Percentiles rank a stretch among this genome's conserved stretches.
phyloP scores from a whole-genome alignment of 2,113 vertebrate species.

The Strix uralensis region DNA sequence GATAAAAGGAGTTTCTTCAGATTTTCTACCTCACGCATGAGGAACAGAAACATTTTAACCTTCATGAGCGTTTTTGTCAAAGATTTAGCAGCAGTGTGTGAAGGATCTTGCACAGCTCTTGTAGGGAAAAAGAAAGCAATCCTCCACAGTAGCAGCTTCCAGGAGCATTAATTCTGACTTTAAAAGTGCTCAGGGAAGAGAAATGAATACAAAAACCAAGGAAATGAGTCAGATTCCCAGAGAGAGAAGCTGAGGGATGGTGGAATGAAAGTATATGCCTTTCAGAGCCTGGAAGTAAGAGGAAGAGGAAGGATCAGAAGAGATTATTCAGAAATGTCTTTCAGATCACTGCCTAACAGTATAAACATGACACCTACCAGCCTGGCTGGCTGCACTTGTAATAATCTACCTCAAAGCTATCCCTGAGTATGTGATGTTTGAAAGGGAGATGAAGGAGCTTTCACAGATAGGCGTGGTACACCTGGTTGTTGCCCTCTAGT shows the following conservation, averaged over 20 bases:
- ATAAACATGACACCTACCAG: neutral
- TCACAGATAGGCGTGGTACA: neutral
- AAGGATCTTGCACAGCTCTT: neutral
- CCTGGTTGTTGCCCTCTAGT: neutral
- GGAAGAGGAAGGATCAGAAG: neutral
- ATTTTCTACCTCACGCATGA: neutral
- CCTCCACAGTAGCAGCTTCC: neutral
- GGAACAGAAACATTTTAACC: neutral
- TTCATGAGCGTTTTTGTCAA: neutral
- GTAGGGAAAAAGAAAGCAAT: neutral
- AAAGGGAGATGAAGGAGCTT: neutral
- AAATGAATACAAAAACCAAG: neutral
- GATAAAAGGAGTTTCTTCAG: neutral
- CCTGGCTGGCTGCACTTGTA: neutral
- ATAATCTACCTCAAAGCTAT: neutral
- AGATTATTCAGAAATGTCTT: neutral
- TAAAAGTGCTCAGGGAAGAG: neutral
- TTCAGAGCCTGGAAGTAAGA: neutral
- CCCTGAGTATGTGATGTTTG: accelerated
- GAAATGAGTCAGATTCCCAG: neutral
- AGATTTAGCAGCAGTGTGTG: neutral
- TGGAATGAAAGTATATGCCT: neutral
- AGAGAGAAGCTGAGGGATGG: neutral
- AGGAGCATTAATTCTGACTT: neutral
- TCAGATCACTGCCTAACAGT: neutral